phyloP scores from a whole-genome alignment of 1,140 invertebrate genomes.

The Epicauta chinensis region DNA sequence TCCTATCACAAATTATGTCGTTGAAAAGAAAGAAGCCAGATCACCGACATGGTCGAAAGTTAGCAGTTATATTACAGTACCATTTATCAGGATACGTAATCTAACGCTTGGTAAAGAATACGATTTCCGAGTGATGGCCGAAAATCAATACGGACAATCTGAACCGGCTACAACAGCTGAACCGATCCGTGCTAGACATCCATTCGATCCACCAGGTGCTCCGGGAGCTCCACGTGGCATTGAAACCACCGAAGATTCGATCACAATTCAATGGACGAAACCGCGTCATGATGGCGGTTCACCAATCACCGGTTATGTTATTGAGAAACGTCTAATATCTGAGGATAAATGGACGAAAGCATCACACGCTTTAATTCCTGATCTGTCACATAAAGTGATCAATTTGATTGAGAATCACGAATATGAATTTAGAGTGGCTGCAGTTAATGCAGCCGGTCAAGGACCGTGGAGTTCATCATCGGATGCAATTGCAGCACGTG shows the following conservation, averaged over 20 bases:
- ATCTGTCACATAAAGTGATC: constrained; percentile 73
- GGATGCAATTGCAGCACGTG: constrained; percentile 81
- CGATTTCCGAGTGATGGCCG: constrained; percentile 96
- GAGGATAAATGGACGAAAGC: constrained; percentile 91
- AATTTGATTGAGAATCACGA: constrained; percentile 91
- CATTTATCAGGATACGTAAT: constrained; percentile 85
- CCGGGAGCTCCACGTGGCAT: constrained; percentile 81
- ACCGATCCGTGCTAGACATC: constrained; percentile 89
- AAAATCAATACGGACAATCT: constrained; percentile 93
- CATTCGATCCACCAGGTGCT: constrained; percentile 85
- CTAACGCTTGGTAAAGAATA: constrained; percentile 85
- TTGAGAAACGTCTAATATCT: constrained; percentile 85
- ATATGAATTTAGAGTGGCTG: constrained; percentile 96
- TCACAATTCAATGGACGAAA: constrained; percentile 89
- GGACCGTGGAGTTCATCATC: constrained; percentile 87
- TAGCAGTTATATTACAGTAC: constrained; percentile 84
- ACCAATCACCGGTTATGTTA: constrained; percentile 83
- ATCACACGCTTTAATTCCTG: constrained; percentile 72
- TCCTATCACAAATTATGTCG: constrained; percentile 92
- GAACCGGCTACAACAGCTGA: constrained; percentile 84
- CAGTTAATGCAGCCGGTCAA: constrained; percentile 92
- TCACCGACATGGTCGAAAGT: constrained; percentile 82
- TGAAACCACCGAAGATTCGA: constrained; percentile 87
- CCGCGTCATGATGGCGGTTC: constrained; percentile 90
- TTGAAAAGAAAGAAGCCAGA: constrained; percentile 87